Base-by-base conservation (phyloP, 2,113 vertebrate genomes). In the Cisticola juncidis region DNA sequence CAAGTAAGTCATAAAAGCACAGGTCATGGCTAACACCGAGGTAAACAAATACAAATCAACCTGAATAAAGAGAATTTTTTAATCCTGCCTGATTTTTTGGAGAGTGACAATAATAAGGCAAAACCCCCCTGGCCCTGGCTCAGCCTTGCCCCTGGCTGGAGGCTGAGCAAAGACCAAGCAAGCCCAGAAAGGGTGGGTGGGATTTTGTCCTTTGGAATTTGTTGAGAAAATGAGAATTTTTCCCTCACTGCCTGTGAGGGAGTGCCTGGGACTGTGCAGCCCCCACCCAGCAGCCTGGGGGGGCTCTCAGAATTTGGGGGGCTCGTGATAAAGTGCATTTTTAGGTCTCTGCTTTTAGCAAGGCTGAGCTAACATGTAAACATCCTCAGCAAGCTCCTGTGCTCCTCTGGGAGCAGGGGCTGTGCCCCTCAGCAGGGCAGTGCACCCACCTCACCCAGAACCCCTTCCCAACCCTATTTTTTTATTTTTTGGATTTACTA, bases 31-130 rank as follows among this genome's bases (percentile, higher is more conserved):
- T 90, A 91, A 92, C 77, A 78, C 50, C 44, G 60, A 76, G 71
- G 86, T 94, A 95, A 97, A 96, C 68, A 92, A 95, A 95, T 93
- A 64, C 53, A 88, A 88, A 69, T 48, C 53, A 61, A 95, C 92
- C 88, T 82, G 94, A 93, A 97, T 53, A 86, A 31, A 88, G 72
- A 73, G 23, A 23, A 80, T 40, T 33, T 58, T 58, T 57, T 23
- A 16, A 73, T 40, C 65, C 2, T n/a, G 38, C 11, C 38, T 38
- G 38, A 38, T 47, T 48, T 92, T 58, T 58, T 87, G 56, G 16
- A 45, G 84, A n/a, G 33, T 36, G 77, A 73, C n/a, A 45, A 47
- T 3, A 3, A 3, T 56, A 92, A 61, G 70, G 78, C 87, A 92
- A 92, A 96, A 85, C 35, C 58, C 86, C 87, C 54, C 29, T 2